These are phyloP conservation scores for Tribolium castaneum DNA, from an alignment of 1,140 invertebrate genomes.

Conservation along the genomic window DNA sequence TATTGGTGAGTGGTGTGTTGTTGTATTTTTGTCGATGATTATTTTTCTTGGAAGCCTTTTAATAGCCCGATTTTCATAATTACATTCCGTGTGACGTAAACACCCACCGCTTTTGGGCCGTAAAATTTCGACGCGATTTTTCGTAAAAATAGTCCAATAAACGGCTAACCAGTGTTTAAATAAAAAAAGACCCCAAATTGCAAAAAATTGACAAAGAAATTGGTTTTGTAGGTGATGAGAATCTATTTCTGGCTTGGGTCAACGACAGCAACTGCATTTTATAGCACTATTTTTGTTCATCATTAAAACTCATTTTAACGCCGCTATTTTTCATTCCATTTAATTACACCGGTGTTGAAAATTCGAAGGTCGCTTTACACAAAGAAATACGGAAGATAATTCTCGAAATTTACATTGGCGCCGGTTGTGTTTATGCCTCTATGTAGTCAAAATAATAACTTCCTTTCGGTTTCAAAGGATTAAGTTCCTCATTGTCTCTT, in stretches of 20 bases:
- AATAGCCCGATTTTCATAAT: neutral
- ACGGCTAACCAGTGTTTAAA: too few species aligned
- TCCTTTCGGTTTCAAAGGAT: neutral
- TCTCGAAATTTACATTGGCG: neutral
- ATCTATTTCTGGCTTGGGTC: conserved; percentile 25
- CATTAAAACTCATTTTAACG: neutral
- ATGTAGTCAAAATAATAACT: too few species aligned
- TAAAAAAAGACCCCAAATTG: neutral
- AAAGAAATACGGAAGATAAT: neutral
- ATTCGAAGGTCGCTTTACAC: neutral
- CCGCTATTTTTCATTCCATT: neutral
- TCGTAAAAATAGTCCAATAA: too few species aligned
- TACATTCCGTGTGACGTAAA: neutral
- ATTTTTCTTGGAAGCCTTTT: neutral
- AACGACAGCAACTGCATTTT: conserved; percentile 29
- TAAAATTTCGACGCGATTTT: too few species aligned
- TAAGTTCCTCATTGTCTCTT: neutral
- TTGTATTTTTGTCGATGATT: neutral
- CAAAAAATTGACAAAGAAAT: too few species aligned
- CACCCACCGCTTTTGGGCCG: neutral
- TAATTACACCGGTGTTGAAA: neutral
- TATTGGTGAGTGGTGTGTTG: conserved; percentile 57
- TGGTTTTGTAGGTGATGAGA: neutral
- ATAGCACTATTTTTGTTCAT: neutral
- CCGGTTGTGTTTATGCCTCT: neutral